These are phyloP conservation scores for Mesocricetus auratus DNA, from an alignment of 2,113 vertebrate genomes.

Conservation along the genomic window DNA sequence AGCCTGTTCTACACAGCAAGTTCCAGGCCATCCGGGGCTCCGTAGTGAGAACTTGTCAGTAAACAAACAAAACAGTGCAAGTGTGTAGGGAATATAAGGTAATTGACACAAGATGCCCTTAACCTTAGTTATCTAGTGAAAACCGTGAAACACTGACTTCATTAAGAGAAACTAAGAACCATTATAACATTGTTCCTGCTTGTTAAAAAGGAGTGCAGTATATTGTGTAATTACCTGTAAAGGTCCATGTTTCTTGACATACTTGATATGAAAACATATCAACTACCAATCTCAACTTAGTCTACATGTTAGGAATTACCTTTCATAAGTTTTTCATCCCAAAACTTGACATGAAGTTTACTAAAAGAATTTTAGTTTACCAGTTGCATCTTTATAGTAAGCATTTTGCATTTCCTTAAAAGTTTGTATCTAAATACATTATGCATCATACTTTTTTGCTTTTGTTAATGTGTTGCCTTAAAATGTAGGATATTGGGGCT, in stretches of 20 bases:
- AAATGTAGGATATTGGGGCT: not conserved
- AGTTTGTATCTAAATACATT: slow-evolving; percentile 20
- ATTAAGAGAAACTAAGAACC: slow-evolving; percentile 44
- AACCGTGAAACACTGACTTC: slow-evolving; percentile 9
- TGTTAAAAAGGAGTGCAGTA: slow-evolving; percentile 40
- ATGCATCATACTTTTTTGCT: not conserved
- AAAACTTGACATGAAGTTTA: not conserved
- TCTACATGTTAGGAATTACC: slow-evolving; percentile 16
- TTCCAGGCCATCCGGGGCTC: not conserved
- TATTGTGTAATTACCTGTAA: not conserved
- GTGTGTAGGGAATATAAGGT: not conserved
- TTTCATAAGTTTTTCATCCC: slow-evolving; percentile 6
- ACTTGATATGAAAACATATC: slow-evolving; percentile 45
- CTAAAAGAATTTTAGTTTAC: slow-evolving; percentile 2
- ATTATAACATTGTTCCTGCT: not conserved
- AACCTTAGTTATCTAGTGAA: slow-evolving; percentile 22
- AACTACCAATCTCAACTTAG: not conserved
- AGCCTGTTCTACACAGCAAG: not conserved
- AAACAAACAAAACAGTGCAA: not conserved
- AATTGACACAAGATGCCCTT: not conserved
- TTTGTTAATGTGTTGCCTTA: not conserved
- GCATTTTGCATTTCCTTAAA: slow-evolving; percentile 9
- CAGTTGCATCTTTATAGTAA: slow-evolving; percentile 39
- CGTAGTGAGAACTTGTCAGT: not conserved
- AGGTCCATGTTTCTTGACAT: not conserved